These are phyloP conservation scores for Seriola quinqueradiata DNA, from an alignment of 2,113 vertebrate species.

Conservation along the genomic window DNA sequence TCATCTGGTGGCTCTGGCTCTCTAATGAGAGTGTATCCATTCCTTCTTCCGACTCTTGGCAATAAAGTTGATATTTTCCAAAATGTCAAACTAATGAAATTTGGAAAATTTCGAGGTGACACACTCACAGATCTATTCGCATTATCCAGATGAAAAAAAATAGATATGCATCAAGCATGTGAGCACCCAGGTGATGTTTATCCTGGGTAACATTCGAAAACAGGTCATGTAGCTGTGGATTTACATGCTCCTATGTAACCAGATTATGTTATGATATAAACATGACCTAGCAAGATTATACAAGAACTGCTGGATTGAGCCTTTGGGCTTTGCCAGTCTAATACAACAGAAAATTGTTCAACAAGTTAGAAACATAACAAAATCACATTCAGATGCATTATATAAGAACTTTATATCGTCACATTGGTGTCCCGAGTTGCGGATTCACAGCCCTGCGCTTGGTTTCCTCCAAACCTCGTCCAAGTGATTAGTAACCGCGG, in stretches of 20 bases:
- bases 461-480: neutral
- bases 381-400: neutral
- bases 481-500: neutral
- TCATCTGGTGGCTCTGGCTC: neutral
- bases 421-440: neutral
- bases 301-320: conserved; percentile 2
- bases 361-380: neutral
- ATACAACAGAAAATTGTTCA: neutral
- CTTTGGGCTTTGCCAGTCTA: neutral
- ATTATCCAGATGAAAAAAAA: neutral
- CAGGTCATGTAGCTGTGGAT: conserved; percentile 18
- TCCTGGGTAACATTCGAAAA: neutral
- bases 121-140: no score
- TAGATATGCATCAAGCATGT: neutral
- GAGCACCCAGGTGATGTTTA: neutral
- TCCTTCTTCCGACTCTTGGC: no score
- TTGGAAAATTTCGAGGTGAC: no score
- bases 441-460: neutral
- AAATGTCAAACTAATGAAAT: neutral
- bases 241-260: conserved; percentile 1
- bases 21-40: no score
- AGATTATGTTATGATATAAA: conserved; percentile 51
- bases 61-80: neutral
- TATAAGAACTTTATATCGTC: neutral
- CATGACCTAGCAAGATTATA: conserved; percentile 10